Conservation (phyloP, 2,113 vertebrate species). For the Tiliqua scincoides region DNA sequence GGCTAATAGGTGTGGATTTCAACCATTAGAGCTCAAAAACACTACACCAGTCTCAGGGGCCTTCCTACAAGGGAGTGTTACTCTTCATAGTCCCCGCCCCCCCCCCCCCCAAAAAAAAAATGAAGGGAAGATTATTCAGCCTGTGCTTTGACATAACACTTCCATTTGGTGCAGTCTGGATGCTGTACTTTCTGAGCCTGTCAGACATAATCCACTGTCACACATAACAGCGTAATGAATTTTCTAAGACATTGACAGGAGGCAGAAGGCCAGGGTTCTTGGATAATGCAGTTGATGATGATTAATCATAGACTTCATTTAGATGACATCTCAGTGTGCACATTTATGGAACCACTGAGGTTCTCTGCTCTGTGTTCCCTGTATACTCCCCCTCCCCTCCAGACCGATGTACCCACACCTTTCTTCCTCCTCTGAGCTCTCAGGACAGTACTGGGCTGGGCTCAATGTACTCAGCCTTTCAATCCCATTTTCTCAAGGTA, state of each 20-base stretch:
- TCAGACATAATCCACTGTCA: conserved; percentile 8
- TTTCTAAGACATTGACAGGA: neutral
- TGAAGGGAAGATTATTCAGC: neutral
- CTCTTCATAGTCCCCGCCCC: neutral
- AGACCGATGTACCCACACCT: neutral
- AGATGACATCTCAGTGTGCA: neutral
- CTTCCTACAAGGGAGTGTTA: neutral
- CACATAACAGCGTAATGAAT: conserved; percentile 15
- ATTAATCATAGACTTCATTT: conserved; percentile 1
- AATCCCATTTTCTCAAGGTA: neutral
- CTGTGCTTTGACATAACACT: neutral
- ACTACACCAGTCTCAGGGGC: neutral
- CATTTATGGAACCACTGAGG: neutral
- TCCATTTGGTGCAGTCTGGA: conserved; percentile 8
- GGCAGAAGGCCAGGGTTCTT: neutral
- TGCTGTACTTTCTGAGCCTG: conserved; percentile 3
- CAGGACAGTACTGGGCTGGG: neutral
- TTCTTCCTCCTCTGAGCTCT: too few species aligned
- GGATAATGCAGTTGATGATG: conserved; percentile 4
- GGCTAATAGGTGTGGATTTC: neutral
- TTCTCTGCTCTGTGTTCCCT: neutral
- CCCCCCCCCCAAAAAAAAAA: too few species aligned
- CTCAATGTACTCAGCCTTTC: neutral
- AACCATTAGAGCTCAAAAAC: neutral
- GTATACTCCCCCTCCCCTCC: neutral